Evolutionary conservation across 1,140 invertebrate species (phyloP).

Genomic region (Drosophila varians): DNA sequence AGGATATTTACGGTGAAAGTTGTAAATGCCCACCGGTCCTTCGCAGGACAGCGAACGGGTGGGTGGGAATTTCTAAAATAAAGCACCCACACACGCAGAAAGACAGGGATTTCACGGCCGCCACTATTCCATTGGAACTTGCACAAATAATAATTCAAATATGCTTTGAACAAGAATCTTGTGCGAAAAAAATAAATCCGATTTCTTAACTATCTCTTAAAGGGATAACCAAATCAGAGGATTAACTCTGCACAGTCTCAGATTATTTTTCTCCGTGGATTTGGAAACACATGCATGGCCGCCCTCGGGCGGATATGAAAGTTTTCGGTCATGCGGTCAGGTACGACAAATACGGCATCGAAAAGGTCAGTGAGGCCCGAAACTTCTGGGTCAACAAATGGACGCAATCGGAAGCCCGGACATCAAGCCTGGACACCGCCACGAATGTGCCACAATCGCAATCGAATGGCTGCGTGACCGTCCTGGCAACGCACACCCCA

Average conservation of each 20-base stretch:
- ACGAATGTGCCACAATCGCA: constrained; percentile 40
- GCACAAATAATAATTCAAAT: too few relatives aligned
- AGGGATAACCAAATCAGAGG: too few relatives aligned
- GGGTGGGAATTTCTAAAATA: constrained; percentile 34
- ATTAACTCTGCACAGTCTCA: too few relatives aligned
- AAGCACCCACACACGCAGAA: constrained; percentile 20
- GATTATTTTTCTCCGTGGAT: background rate
- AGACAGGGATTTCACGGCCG: background rate
- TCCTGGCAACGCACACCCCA: background rate
- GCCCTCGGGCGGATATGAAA: constrained; percentile 35
- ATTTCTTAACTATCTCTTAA: background rate
- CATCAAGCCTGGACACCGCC: background rate
- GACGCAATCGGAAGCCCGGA: constrained; percentile 38
- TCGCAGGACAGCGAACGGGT: background rate
- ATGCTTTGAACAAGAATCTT: too few relatives aligned
- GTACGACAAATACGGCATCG: constrained; percentile 34
- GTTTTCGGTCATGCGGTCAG: constrained; percentile 43
- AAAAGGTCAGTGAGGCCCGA: constrained; percentile 23
- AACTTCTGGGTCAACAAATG: constrained; percentile 38
- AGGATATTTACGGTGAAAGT: constrained; percentile 15
- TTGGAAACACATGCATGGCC: constrained; percentile 4
- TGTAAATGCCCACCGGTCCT: constrained; percentile 12
- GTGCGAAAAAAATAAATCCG: too few relatives aligned
- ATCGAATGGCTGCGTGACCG: constrained; percentile 32
- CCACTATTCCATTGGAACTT: too few relatives aligned